Evolutionary conservation across 2,888 invertebrate species (phyloP), one percentile per base, ranked within the genome.

Genomic region (Brachyopa scutellaris): DNA sequence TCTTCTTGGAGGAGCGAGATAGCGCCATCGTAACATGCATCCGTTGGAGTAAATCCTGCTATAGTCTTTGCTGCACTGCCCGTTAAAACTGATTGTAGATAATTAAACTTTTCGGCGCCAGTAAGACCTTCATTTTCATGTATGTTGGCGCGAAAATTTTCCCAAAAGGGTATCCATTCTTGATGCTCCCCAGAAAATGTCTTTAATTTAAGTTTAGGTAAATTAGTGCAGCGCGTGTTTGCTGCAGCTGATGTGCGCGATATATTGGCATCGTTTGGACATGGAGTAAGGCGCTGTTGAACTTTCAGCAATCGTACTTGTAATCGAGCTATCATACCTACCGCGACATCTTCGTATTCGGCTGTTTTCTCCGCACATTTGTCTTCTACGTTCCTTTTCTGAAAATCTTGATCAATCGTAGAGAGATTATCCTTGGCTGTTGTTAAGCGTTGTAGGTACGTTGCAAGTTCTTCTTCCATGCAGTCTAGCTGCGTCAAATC

Each of bases 161-260:
- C 40, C 38, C 57, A 40, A 6, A 57, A 57, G n/a, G 21, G 57
- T 17, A 57, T 21, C 57, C 57, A 57, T 2, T 57, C 57, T 26
- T 57, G 57, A 9, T 57, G 40, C n/a, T 57, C 40, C 1, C 38
- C 57, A 3, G 55, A 55, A 13, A 53, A 55, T 21, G 21, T 55
- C 23, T 13, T 55, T 17, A 59, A 8, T 9, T 40, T 29, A 7
- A 59, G 21, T 42, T 40, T 59, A 15, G 42, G 42, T 5, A 42
- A 13, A 13, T 57, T n/a, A n/a, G n/a, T n/a, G 17, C 17, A 42
- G 1, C 15, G 42, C 1, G 59, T 0, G 13, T 29, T 59, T 13
- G 11, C 2, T n/a, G 59, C 7, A n/a, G 59, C n/a, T n/a, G n/a
- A n/a, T 42, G 6, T 1, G 29, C 42, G 59, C 11, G 13, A 7